Evolutionary conservation across 2,888 invertebrate genomes (phyloP), one percentile per base, ranked within the genome.

Genomic region (Loripinus fragilis): DNA sequence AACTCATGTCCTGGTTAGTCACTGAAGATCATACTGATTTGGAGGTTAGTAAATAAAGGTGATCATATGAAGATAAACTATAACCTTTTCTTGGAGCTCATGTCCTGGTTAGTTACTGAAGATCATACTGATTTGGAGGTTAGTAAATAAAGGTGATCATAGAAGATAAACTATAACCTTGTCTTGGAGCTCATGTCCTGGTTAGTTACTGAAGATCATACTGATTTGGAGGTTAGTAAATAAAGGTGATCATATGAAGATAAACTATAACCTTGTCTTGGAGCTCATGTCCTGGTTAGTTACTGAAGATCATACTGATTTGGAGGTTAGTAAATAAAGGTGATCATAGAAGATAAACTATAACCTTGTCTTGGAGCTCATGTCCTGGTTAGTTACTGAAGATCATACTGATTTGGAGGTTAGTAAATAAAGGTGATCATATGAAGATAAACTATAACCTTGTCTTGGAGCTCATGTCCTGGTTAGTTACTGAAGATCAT

Each of bases 371-470:
- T 94, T 95, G 25, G 94, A 94, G 68, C 94, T 98, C 35, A 76
- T 92, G 78, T 89, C 87, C 55, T 92, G 88, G 87, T 89, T 92
- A 55, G 87, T 90, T 8, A 76, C 82, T 0, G 90, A 86, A 7
- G 73, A 88, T 20, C 89, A 89, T 75, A 23, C 48, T n/a, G 84
- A 80, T 28, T 42, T 78, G 10, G 83, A 86, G 85, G 90, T 90
- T 78, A 72, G 74, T 38, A 38, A 38, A n/a, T n/a, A n/a, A n/a
- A n/a, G n/a, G n/a, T n/a, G 95, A 95, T 81, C 95, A 96, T 20
- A 97, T 98, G 93, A 95, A 95, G 5, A 92, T 97, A 15, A 95
- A 96, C 91, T n/a, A n/a, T n/a, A n/a, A n/a, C n/a, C n/a, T n/a
- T n/a, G n/a, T n/a, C n/a, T n/a, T n/a, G n/a, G n/a, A n/a, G n/a